Evolutionary conservation across 1,140 invertebrate genomes (phyloP).

Genomic region (Drosophila ogumai): DNA sequence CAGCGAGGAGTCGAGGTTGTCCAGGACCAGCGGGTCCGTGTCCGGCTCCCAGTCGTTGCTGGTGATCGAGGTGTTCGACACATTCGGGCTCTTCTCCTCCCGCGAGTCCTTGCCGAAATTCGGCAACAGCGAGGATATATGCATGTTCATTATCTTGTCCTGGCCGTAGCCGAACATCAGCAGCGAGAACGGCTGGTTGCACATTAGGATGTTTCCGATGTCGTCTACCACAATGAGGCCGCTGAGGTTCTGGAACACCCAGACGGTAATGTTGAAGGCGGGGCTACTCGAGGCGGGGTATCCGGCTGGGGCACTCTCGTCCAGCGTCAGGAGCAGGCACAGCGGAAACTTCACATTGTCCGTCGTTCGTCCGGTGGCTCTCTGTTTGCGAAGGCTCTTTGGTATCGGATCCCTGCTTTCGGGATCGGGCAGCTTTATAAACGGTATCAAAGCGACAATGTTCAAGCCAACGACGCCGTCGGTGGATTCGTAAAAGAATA

Average conservation of each 20-base stretch:
- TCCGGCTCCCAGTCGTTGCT: constrained; percentile 85
- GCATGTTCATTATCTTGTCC: constrained; percentile 87
- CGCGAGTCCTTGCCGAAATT: constrained; percentile 86
- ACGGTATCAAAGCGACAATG: constrained; percentile 85
- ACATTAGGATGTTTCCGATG: constrained; percentile 87
- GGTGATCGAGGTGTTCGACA: constrained; percentile 86
- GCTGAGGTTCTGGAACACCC: constrained; percentile 89
- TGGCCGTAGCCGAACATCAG: constrained; percentile 88
- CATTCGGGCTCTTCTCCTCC: constrained; percentile 84
- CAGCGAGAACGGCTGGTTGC: constrained; percentile 89
- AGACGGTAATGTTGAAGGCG: constrained; percentile 85
- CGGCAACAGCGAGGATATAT: constrained; percentile 86
- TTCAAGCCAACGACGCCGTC: constrained; percentile 86
- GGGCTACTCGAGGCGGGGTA: constrained; percentile 55
- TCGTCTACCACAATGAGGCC: constrained; percentile 89
- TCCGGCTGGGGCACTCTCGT: constrained; percentile 17
- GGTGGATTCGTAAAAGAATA: constrained; percentile 86
- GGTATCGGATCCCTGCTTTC: constrained; percentile 79
- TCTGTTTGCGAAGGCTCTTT: constrained; percentile 86
- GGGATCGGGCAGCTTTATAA: constrained; percentile 85
- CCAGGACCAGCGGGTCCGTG: constrained; percentile 53
- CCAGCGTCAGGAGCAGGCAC: constrained; percentile 86
- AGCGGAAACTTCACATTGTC: constrained; percentile 88
- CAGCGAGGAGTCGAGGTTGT: constrained; percentile 42
- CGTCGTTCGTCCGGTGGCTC: constrained; percentile 87